phyloP scores from a whole-genome alignment of 2,113 vertebrate genomes.

The Ranitomeya variabilis region DNA sequence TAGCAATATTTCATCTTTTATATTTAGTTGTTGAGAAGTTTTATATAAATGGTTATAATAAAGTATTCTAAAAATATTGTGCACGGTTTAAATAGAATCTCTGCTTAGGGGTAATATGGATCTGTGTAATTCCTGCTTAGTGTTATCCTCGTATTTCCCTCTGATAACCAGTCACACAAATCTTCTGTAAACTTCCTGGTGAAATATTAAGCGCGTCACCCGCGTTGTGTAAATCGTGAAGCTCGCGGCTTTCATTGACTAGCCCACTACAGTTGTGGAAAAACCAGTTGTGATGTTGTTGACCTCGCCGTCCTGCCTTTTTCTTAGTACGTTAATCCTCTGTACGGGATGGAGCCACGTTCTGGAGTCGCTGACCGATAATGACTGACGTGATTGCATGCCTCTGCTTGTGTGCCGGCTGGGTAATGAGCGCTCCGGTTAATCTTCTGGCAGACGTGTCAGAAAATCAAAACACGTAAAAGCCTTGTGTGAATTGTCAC shows the following conservation, averaged over 20 bases:
- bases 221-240: background rate
- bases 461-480: background rate
- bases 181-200: background rate
- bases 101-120: no score
- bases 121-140: no score
- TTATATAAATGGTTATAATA: no score
- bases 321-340: background rate
- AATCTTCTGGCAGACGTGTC: conserved; percentile 10
- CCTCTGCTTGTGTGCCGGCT: conserved; percentile 38
- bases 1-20: background rate
- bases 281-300: background rate
- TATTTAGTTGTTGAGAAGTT: background rate
- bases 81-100: background rate
- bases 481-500: conserved; percentile 30
- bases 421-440: conserved; percentile 44
- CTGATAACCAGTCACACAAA: no score
- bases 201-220: background rate
- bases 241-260: background rate
- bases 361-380: conserved; percentile 24
- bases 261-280: background rate
- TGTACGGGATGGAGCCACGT: background rate
- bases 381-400: conserved; percentile 43
- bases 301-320: background rate
- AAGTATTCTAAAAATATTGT: background rate
- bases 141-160: no score